A percentile compares a stretch with the other conserved stretches of the same genome.
These are phyloP conservation scores for Drymodes brunneopygia DNA, from an alignment of 2,113 vertebrate genomes.

Conservation along the genomic window DNA sequence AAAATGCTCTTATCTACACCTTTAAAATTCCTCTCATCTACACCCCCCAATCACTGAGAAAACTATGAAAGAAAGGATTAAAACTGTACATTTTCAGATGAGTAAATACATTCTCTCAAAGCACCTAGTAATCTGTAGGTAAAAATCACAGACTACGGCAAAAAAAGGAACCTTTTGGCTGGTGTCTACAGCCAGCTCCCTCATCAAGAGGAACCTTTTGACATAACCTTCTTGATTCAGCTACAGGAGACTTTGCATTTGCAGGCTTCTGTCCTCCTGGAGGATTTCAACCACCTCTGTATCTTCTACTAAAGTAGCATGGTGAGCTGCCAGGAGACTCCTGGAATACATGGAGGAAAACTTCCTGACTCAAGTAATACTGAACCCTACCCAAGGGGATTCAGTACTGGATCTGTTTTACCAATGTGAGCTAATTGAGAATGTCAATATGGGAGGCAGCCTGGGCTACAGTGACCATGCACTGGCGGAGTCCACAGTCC, in stretches of 20 bases:
- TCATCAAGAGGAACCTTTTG: not conserved
- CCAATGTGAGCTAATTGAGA: not conserved
- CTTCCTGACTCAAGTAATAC: not conserved
- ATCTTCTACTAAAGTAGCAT: not conserved
- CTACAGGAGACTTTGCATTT: not conserved
- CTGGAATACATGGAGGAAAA: not conserved
- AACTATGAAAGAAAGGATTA: not conserved
- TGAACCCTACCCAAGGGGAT: not conserved
- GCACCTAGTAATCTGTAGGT: not conserved
- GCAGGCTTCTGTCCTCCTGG: not conserved
- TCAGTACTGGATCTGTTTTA: not conserved
- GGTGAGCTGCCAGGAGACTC: not conserved
- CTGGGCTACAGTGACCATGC: not conserved
- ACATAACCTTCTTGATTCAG: not conserved
- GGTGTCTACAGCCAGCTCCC: fast-evolving
- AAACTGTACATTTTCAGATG: not conserved
- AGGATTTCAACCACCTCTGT: not conserved
- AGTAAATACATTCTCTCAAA: not conserved
- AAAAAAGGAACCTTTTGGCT: not conserved
- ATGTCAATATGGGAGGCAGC: not conserved
- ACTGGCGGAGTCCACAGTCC: not conserved
- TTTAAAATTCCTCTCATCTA: not conserved
- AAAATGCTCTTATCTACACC: not conserved
- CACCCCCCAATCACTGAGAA: not conserved
- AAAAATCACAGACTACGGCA: not conserved